phyloP scores from a whole-genome alignment of 2,888 invertebrate species.

The Parapristionchus giblindavisi region DNA sequence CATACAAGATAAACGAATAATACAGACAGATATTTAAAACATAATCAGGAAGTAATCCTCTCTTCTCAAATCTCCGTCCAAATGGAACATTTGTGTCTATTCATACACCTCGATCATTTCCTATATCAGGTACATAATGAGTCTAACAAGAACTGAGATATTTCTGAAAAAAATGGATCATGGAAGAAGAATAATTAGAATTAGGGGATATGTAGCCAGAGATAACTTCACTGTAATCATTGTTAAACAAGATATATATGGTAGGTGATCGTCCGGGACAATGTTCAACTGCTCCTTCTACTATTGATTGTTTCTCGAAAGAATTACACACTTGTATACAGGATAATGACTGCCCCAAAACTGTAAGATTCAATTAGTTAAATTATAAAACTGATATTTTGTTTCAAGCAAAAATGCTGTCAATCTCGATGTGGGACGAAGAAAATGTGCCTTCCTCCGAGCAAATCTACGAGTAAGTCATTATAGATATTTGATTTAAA shows the following conservation, averaged over 20 bases:
- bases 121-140: slow-evolving; percentile 26
- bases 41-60: too few relatives aligned
- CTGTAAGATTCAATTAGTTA: background rate
- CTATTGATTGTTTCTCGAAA: slow-evolving; percentile 10
- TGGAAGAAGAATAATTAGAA: too few relatives aligned
- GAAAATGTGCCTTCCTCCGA: slow-evolving; percentile 18
- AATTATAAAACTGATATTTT: background rate
- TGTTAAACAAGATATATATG: too few relatives aligned
- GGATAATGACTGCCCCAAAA: slow-evolving; percentile 22
- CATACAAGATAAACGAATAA: too few relatives aligned
- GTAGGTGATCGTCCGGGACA: slow-evolving; percentile 28
- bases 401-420: slow-evolving; percentile 14
- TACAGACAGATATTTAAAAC: too few relatives aligned
- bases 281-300: background rate
- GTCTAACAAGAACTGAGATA: too few relatives aligned
- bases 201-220: too few relatives aligned
- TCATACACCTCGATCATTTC: slow-evolving; percentile 11
- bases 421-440: background rate
- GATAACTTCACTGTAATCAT: too few relatives aligned
- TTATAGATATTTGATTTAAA: background rate
- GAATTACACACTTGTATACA: slow-evolving; percentile 4
- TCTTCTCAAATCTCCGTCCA: background rate
- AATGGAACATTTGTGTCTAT: background rate
- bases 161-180: too few relatives aligned
- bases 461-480: slow-evolving; percentile 10